Conservation (phyloP, 2,888 invertebrate species). For the Eurytoma adleriae region DNA sequence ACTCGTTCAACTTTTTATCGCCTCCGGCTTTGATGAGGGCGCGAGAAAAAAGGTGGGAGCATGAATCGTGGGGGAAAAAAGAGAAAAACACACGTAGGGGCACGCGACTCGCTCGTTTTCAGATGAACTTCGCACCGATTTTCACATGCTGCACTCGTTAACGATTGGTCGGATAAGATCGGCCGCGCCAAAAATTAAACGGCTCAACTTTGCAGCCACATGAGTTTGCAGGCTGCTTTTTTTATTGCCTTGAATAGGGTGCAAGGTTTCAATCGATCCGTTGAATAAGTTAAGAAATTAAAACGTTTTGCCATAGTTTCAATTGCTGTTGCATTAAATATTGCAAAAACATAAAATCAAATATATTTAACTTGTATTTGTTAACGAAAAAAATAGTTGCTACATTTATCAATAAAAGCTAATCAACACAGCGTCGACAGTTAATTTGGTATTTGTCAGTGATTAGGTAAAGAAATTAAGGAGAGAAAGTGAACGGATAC, state of each 20-base stretch:
- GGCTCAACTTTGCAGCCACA: constrained; percentile 23
- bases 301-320: background rate
- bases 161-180: constrained; percentile 35
- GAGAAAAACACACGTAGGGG: background rate
- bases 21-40: background rate
- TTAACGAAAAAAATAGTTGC: too few relatives aligned
- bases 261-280: background rate
- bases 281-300: constrained; percentile 37
- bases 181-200: constrained; percentile 28
- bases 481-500: background rate
- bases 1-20: constrained; percentile 46
- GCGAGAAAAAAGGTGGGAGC: constrained; percentile 3
- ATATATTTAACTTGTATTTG: too few relatives aligned
- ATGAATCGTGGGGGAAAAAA: background rate
- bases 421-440: too few relatives aligned
- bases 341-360: too few relatives aligned
- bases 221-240: constrained; percentile 1
- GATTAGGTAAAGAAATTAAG: too few relatives aligned
- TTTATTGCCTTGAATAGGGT: background rate
- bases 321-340: background rate
- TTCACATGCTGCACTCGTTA: constrained; percentile 25
- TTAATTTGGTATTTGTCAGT: too few relatives aligned
- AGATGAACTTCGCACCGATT: constrained; percentile 14
- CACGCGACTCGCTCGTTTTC: constrained; percentile 55
- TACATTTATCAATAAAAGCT: too few relatives aligned